Base-by-base conservation (phyloP, 2,797 vertebrate genomes). In the Lithobates pipiens region DNA sequence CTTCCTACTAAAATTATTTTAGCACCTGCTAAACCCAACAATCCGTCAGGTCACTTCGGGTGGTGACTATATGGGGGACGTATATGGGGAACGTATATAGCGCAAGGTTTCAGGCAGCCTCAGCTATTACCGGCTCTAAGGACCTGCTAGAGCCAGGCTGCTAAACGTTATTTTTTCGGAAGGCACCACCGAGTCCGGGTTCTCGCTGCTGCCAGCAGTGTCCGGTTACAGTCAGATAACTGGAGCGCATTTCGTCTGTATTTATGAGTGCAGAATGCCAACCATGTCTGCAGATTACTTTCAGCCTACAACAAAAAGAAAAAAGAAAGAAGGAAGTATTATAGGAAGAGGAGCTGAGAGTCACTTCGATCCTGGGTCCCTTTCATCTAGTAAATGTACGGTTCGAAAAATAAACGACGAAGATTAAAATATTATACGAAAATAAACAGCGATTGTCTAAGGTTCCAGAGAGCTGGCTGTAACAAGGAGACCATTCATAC, bases 131-230 rank as follows among this genome's bases (percentile, higher is more conserved):
- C 68, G 50, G 50, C 18, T 67, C 50, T 23, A 67, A 29, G 32
- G 69, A 70, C 10, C 13, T 25, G 76, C 42, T 21, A 36, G 61
- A 34, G 34, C 42, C 85, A 72, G 74, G 76, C 85, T 61, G 39
- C 23, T 27, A 50, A 81, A 16, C 70, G 69, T 78, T 85, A 85
- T 85, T 80, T 86, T 81, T n/a, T n/a, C n/a, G 85, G 85, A 77
- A 86, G 80, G 80, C 80, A 68, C 68, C 76, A 25, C 23, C 0
- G 9, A 42, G 80, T 68, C 76, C 69, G 5, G 61, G 63, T 42
- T n/a, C 10, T 11, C 13, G 57, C 68, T 27, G 13, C 77, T 80
- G 71, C 70, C 61, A 11, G 36, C 16, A 8, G 61, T 76, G 65
- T 86, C 76, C 15, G 50, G 74, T 86, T 86, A 82, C 79, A 11